Base-by-base conservation (phyloP, 2,797 vertebrate species). In the Picus viridis region DNA sequence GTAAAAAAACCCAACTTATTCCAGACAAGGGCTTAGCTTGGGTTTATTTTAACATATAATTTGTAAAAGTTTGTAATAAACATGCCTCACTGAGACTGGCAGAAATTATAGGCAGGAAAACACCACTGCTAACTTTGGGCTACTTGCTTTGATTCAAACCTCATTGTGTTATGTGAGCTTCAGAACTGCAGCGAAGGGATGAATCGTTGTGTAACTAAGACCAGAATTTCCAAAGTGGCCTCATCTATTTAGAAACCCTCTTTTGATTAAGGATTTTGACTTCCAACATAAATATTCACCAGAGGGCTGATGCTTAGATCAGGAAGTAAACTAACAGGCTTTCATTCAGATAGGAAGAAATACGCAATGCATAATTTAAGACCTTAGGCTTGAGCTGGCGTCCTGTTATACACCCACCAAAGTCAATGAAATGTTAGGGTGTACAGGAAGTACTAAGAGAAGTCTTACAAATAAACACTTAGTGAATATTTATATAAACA, bases 51-150 rank as follows among this genome's bases (percentile, higher is more conserved):
- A 96, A 63, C 72, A 36, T 96, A 57, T 86, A 94, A 95, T 97
- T 96, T 96, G 81, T 94, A 95, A 83, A 95, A 90, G 69, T 92
- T 88, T 80, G 86, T 82, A 83, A 94, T 88, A 94, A 94, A 95
- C 86, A 89, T 81, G 49, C 62, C 69, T 89, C 34, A 14, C 45
- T 71, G 62, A 82, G 82, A 80, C 74, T 91, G 88, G 89, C 91
- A 92, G 74, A 84, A 90, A 82, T 76, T 78, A 86, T 9, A 72
- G 83, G 59, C 81, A 83, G 77, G 77, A 90, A 94, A 97, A 85
- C 84, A 83, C 34, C 67, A 13, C 69, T 71, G 15, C 86, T 80
- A 51, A 86, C 71, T 93, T 82, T 63, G 79, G 81, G 77, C 71
- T 90, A 6, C 89, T 89, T 82, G 79, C 75, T 95, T 72, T 61